Evolutionary conservation across 1,140 invertebrate genomes (phyloP).

Genomic region (Neomicropteryx cornuta): DNA sequence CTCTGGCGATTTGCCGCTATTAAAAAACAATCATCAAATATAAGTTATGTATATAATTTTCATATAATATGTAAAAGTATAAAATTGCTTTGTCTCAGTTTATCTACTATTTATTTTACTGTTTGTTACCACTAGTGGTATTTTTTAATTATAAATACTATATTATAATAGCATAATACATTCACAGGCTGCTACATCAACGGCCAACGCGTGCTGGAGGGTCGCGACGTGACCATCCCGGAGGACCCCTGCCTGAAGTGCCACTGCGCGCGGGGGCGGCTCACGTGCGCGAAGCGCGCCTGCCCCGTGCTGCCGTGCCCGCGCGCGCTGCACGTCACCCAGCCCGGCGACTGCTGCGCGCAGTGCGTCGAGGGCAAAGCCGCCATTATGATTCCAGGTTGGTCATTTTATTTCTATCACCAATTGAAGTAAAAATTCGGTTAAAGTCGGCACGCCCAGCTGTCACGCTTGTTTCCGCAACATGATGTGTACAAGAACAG

Average conservation of each 20-base stretch:
- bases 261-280: constrained; percentile 59
- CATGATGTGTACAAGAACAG: too few species aligned
- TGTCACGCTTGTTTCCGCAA: too few species aligned
- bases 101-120: too few species aligned
- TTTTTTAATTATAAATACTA: too few species aligned
- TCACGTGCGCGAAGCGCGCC: constrained; percentile 71
- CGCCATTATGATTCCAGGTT: constrained; percentile 39
- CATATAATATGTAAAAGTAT: too few species aligned
- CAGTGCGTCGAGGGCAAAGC: constrained; percentile 55
- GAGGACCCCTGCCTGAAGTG: constrained; percentile 83
- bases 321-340: constrained; percentile 47
- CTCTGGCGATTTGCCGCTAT: too few species aligned
- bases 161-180: not conserved
- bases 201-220: constrained; percentile 51
- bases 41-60: too few species aligned
- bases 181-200: constrained; percentile 66
- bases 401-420: constrained; percentile 16
- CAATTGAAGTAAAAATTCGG: too few species aligned
- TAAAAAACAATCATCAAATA: too few species aligned
- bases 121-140: too few species aligned
- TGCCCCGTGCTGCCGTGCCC: constrained; percentile 78
- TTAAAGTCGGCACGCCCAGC: too few species aligned
- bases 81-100: too few species aligned
- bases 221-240: constrained; percentile 61
- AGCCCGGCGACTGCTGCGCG: constrained; percentile 74